Conservation (phyloP, 2,797 vertebrate species). For the Amblyraja radiata region DNA sequence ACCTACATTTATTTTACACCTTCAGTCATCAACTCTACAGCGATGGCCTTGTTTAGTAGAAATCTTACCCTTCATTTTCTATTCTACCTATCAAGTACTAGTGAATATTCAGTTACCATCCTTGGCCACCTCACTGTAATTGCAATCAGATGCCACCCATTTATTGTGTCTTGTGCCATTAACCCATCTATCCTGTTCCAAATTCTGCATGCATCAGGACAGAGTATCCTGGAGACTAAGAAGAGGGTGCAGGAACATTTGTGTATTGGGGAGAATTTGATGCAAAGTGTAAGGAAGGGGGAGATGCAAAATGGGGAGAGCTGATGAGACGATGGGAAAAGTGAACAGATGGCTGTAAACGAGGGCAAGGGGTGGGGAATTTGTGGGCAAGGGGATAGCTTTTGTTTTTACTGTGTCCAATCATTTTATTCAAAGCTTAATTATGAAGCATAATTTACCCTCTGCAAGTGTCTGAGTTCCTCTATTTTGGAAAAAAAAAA, state of each 20-base stretch:
- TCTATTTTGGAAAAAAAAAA: neutral
- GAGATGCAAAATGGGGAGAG: neutral
- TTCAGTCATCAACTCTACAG: too few relatives aligned
- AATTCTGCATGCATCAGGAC: too few relatives aligned
- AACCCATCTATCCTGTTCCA: too few relatives aligned
- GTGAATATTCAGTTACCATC: too few relatives aligned
- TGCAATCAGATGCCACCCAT: too few relatives aligned
- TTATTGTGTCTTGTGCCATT: too few relatives aligned
- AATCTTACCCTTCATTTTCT: too few relatives aligned
- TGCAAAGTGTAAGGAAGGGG: neutral
- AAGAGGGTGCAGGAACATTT: neutral
- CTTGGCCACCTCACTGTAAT: too few relatives aligned
- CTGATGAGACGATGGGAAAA: neutral
- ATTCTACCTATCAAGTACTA: too few relatives aligned
- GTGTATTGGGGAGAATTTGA: neutral
- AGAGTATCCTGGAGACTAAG: too few relatives aligned
- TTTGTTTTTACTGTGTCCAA: neutral
- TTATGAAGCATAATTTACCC: neutral
- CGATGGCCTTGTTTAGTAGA: too few relatives aligned
- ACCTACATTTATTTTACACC: too few relatives aligned
- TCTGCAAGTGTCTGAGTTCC: neutral
- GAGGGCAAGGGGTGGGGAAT: neutral
- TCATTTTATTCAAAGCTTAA: neutral
- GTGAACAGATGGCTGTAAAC: slow-evolving; percentile 34
- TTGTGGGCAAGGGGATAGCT: neutral